Conservation (phyloP, 1,140 invertebrate genomes). For the roundworm (Caenorhabditis elegans) region DNA sequence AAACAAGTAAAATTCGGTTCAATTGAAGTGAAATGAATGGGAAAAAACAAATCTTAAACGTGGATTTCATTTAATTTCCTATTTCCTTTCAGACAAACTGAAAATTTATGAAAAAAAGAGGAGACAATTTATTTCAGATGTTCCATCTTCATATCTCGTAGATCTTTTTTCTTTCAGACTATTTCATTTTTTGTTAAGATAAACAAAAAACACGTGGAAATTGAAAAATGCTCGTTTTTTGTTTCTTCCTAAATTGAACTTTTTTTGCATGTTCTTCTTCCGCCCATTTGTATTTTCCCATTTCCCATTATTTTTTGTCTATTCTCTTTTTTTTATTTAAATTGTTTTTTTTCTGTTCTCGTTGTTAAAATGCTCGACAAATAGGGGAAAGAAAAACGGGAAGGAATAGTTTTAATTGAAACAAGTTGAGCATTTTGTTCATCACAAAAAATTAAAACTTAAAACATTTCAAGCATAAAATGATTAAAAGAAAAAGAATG, state of each 20-base stretch:
- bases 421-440: not conserved
- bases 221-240: not conserved
- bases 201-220: not conserved
- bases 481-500: too few species aligned
- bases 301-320: not conserved
- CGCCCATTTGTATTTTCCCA: too few species aligned
- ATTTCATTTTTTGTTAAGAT: not conserved
- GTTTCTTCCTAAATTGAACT: not conserved
- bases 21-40: too few species aligned
- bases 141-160: too few species aligned
- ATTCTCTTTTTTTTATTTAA: not conserved
- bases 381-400: not conserved
- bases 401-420: not conserved
- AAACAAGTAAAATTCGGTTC: too few species aligned
- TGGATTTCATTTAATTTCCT: not conserved
- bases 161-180: not conserved
- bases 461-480: too few species aligned
- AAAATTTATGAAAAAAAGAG: not conserved
- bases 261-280: too few species aligned
- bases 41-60: too few species aligned
- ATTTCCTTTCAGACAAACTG: too few species aligned
- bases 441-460: not conserved
- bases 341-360: not conserved
- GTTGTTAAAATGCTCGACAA: not conserved
- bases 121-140: slow-evolving; percentile 5